Evolutionary conservation across 1,140 invertebrate genomes (phyloP).

Genomic region (Chironomus tepperi): DNA sequence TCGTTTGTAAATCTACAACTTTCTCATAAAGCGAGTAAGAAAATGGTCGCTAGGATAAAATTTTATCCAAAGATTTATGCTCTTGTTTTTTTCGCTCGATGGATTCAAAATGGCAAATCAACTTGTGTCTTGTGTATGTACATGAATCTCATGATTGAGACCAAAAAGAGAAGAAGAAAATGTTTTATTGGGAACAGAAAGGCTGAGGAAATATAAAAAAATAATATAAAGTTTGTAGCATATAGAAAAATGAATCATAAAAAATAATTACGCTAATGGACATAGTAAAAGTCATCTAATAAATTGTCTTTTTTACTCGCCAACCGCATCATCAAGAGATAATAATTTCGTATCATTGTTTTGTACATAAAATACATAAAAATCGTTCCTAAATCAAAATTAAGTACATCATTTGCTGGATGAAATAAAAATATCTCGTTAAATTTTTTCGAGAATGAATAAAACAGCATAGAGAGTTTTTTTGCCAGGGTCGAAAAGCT

Average conservation of each 20-base stretch:
- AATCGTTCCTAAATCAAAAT: slow-evolving; percentile 22
- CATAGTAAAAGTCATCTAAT: background rate
- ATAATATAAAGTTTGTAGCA: too few relatives aligned
- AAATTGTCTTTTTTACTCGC: background rate
- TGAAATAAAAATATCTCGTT: slow-evolving; percentile 18
- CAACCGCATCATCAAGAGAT: slow-evolving; percentile 15
- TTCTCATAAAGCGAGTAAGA: background rate
- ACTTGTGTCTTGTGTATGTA: background rate
- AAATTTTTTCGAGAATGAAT: background rate
- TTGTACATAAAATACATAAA: slow-evolving; percentile 10
- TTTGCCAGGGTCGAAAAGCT: background rate
- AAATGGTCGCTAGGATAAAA: background rate
- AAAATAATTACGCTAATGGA: background rate
- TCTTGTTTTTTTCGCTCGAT: background rate
- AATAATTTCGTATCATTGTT: slow-evolving; percentile 2
- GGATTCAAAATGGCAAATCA: background rate
- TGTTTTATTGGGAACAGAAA: background rate
- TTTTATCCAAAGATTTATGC: background rate
- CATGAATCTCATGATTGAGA: background rate
- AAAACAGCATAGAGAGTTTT: background rate
- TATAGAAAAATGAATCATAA: background rate
- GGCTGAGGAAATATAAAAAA: background rate
- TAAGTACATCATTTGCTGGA: background rate
- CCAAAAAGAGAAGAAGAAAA: too few relatives aligned
- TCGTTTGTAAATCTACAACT: background rate